Conservation (phyloP, 2,113 vertebrate species). For the Lagopus leucura region DNA sequence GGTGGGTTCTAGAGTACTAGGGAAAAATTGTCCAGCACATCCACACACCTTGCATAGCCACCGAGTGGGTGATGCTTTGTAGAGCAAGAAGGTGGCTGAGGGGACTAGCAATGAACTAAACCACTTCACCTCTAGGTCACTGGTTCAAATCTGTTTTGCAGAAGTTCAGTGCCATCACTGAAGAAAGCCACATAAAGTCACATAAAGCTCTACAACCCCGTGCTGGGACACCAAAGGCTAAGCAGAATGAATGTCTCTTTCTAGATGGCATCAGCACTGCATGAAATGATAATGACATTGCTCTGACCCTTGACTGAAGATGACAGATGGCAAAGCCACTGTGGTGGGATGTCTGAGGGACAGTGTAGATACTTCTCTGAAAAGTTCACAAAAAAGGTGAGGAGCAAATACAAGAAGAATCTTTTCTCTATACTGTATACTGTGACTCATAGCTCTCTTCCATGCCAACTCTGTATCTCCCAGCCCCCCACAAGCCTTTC, state of each 20-base stretch:
- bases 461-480: neutral
- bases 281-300: neutral
- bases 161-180: neutral
- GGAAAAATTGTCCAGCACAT: neutral
- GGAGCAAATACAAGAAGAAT: neutral
- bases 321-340: neutral
- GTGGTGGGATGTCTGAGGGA: neutral
- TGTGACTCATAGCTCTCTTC: neutral
- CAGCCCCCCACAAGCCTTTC: neutral
- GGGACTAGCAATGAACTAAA: neutral
- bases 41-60: neutral
- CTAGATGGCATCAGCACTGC: neutral
- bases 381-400: neutral
- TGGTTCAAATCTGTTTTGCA: constrained; percentile 48
- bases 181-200: neutral
- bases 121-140: constrained; percentile 63
- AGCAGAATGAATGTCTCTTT: neutral
- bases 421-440: neutral
- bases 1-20: neutral
- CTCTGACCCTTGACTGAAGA: neutral
- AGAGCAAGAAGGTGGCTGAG: neutral
- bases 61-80: neutral
- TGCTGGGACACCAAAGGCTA: neutral
- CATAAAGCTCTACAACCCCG: neutral
- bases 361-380: neutral